These are phyloP conservation scores for Malachius bipustulatus DNA, from an alignment of 2,888 invertebrate genomes.

Conservation along the genomic window DNA sequence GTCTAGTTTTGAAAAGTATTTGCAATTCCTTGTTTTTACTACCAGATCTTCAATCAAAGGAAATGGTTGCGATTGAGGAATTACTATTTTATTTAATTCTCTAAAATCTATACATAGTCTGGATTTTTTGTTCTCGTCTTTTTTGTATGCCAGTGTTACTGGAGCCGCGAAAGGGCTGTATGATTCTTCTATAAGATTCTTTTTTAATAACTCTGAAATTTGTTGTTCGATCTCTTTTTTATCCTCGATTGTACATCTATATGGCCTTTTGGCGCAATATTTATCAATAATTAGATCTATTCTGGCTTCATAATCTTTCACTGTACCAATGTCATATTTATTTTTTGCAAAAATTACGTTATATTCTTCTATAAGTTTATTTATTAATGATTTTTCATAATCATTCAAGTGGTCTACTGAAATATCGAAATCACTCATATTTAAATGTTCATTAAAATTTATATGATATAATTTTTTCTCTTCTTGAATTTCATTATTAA, in stretches of 20 bases:
- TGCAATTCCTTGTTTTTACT: constrained; percentile 25
- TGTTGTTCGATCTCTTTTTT: constrained; percentile 8
- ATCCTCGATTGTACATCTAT: constrained; percentile 8
- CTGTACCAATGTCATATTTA: constrained; percentile 21
- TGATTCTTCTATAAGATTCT: constrained; percentile 6
- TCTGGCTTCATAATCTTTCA: constrained; percentile 22
- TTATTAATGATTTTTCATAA: constrained; percentile 14
- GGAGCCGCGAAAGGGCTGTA: constrained; percentile 9
- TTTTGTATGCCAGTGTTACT: constrained; percentile 6
- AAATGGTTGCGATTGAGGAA: constrained; percentile 26
- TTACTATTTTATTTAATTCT: constrained; percentile 19
- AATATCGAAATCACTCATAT: constrained; percentile 7
- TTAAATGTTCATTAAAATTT: constrained; percentile 11
- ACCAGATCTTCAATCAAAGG: constrained; percentile 27
- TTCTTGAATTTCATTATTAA: constrained; percentile 6
- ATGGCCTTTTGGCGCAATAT: constrained; percentile 12
- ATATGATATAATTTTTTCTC: too few relatives aligned
- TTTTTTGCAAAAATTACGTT: constrained; percentile 20
- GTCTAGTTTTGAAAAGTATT: constrained; percentile 26
- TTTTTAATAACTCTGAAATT: constrained; percentile 4
- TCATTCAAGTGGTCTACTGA: constrained; percentile 9
- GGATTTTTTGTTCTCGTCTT: constrained; percentile 2
- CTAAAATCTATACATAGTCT: constrained; percentile 9
- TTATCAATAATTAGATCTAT: constrained; percentile 16
- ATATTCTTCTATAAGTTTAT: constrained; percentile 19